These are phyloP conservation scores for Papio anubis DNA, from an alignment of 2,113 vertebrate genomes.

Conservation along the genomic window DNA sequence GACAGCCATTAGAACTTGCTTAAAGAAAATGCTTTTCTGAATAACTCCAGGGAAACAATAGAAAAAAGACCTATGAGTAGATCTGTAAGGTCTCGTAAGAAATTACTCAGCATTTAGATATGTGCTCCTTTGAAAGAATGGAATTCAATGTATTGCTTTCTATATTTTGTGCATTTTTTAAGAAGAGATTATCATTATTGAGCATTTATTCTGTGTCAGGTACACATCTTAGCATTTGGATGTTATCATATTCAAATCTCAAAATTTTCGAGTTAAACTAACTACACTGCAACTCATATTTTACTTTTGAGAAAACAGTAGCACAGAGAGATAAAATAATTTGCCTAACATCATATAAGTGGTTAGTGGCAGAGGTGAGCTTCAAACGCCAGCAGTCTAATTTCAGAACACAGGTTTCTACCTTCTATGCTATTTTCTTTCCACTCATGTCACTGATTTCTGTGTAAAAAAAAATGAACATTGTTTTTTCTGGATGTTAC, in stretches of 20 bases:
- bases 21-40: conserved; percentile 82
- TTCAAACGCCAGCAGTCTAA: background rate
- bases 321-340: background rate
- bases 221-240: background rate
- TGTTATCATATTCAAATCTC: background rate
- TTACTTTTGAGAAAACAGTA: background rate
- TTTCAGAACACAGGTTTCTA: background rate
- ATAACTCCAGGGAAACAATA: conserved; percentile 76
- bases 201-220: background rate
- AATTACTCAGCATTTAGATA: conserved; percentile 55
- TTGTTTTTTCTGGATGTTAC: background rate
- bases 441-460: background rate
- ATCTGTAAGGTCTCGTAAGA: conserved; percentile 36
- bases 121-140: background rate
- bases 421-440: background rate
- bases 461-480: background rate
- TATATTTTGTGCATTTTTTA: background rate
- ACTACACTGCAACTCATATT: background rate
- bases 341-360: background rate
- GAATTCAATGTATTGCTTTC: background rate
- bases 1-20: conserved; percentile 85
- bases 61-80: background rate
- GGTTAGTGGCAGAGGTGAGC: background rate
- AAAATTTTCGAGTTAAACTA: background rate
- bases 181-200: background rate